phyloP scores from a whole-genome alignment of 2,797 vertebrate species.

The Gadopsis marmoratus region DNA sequence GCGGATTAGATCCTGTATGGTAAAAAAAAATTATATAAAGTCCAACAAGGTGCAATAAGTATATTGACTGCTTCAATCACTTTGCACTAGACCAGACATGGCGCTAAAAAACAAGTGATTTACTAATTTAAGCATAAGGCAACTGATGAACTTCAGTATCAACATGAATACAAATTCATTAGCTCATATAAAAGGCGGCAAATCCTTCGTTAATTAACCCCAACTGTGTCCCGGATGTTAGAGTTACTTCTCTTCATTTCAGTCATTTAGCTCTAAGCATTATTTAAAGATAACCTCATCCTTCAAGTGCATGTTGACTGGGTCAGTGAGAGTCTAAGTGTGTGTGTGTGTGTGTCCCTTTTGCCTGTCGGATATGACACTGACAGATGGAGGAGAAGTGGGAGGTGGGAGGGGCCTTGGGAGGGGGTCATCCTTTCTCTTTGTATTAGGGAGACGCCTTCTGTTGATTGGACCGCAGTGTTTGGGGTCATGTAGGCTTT shows the following conservation, averaged over 20 bases:
- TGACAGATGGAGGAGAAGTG: constrained; percentile 85
- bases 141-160: not conserved
- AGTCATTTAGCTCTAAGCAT: constrained; percentile 41
- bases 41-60: not conserved
- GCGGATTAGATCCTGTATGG: too few relatives aligned
- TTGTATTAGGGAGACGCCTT: constrained; percentile 77
- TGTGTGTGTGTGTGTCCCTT: constrained; percentile 47
- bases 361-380: constrained; percentile 77
- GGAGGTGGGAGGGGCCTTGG: constrained; percentile 74
- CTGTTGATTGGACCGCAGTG: constrained; percentile 74
- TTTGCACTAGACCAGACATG: not conserved
- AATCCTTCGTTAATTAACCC: constrained; percentile 39
- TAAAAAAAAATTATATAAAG: not conserved
- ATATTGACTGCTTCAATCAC: not conserved
- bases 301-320: constrained; percentile 47
- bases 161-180: not conserved
- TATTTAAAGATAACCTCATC: constrained; percentile 57
- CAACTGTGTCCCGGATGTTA: constrained; percentile 27
- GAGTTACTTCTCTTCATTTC: not conserved
- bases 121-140: not conserved
- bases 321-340: constrained; percentile 45
- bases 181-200: not conserved
- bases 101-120: not conserved
- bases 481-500: constrained; percentile 67
- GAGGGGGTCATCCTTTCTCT: constrained; percentile 74